Evolutionary conservation across 1,140 invertebrate genomes (phyloP).

Genomic region (Drosophila orosa): DNA sequence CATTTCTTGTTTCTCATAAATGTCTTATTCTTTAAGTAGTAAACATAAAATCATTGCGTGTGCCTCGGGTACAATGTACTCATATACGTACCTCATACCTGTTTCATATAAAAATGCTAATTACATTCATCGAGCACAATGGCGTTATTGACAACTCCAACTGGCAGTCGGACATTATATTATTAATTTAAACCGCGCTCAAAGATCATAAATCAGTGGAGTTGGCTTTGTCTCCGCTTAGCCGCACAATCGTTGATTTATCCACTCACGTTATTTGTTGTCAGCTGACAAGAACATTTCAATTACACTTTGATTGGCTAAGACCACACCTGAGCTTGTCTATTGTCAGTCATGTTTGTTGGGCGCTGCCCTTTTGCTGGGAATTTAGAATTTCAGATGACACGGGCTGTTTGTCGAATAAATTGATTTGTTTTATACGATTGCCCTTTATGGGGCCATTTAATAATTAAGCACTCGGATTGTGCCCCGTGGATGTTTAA

Average conservation of each 20-base stretch:
- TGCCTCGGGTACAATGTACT: neutral
- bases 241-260: constrained; percentile 31
- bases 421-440: neutral
- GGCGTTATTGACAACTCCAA: constrained; percentile 48
- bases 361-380: neutral
- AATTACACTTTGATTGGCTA: constrained; percentile 41
- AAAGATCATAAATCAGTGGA: constrained; percentile 62
- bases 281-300: constrained; percentile 63
- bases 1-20: neutral
- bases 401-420: neutral
- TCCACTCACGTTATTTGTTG: constrained; percentile 37
- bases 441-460: constrained; percentile 21
- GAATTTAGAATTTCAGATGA: constrained; percentile 3
- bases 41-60: neutral
- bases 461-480: constrained; percentile 16
- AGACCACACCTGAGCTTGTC: constrained; percentile 36
- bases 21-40: neutral
- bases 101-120: constrained; percentile 32
- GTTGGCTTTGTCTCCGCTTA: constrained; percentile 49
- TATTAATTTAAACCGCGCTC: constrained; percentile 58
- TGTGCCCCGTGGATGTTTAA: constrained; percentile 5
- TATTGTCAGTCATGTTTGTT: constrained; percentile 11
- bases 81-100: constrained; percentile 1
- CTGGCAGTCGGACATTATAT: constrained; percentile 36
- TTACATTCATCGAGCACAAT: constrained; percentile 33